Percentiles rank a stretch among this genome's conserved stretches.
Conservation (phyloP, 30 jellyfish, hydroid and myxozoan species). For the Turritopsis dohrnii region DNA sequence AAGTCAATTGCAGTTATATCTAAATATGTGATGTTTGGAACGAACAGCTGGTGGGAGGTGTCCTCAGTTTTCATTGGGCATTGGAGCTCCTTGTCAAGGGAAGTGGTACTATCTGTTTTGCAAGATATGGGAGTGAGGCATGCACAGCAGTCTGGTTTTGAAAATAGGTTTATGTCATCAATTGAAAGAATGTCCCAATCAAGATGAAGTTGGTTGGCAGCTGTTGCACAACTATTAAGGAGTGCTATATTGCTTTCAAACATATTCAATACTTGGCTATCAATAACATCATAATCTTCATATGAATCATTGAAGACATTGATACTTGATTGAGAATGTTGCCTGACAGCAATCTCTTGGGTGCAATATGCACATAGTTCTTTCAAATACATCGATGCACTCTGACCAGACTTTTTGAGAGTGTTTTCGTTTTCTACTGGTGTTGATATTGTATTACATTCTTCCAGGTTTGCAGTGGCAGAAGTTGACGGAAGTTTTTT, state of each 20-base stretch:
- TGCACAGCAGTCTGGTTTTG: not conserved
- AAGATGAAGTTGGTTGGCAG: not conserved
- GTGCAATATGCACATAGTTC: slow-evolving; percentile 14
- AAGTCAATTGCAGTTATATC: slow-evolving; percentile 57
- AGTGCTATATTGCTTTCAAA: not conserved
- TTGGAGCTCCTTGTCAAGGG: not conserved
- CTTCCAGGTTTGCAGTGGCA: not conserved
- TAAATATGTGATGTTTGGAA: slow-evolving; percentile 40
- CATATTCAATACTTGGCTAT: slow-evolving; percentile 3
- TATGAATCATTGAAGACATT: not conserved
- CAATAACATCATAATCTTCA: slow-evolving; percentile 18
- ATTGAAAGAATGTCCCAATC: slow-evolving; percentile 21
- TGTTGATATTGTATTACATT: not conserved
- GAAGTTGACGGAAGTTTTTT: not conserved
- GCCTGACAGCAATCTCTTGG: not conserved
- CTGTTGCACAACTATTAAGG: not conserved
- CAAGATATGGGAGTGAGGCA: not conserved
- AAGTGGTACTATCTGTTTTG: not conserved
- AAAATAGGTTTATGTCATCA: not conserved
- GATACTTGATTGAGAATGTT: not conserved
- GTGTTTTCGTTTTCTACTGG: not conserved
- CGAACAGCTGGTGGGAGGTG: slow-evolving; percentile 38
- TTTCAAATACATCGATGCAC: slow-evolving; percentile 8
- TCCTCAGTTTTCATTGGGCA: slow-evolving; percentile 12
- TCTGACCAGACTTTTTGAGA: not conserved